A percentile compares a stretch with the other conserved stretches of the same genome.
These are phyloP conservation scores for Megalops cyprinoides DNA, from an alignment of 2,797 vertebrate species.

Conservation along the genomic window DNA sequence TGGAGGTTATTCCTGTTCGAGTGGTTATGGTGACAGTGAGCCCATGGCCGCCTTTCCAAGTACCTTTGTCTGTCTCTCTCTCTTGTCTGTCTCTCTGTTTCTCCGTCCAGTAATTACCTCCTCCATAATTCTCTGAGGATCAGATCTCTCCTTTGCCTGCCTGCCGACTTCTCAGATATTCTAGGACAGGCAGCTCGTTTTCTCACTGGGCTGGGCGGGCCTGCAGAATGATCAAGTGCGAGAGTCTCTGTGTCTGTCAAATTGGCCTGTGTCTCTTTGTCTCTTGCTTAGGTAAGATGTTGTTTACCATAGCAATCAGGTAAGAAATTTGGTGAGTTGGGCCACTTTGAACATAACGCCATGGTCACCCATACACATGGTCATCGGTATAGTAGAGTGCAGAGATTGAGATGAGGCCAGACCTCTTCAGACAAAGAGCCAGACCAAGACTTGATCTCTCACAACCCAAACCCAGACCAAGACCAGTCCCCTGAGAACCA, in stretches of 20 bases:
- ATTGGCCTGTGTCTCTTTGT: slow-evolving; percentile 34
- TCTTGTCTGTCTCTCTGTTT: slow-evolving; percentile 55
- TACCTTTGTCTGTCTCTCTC: slow-evolving; percentile 32
- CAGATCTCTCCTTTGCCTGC: slow-evolving; percentile 51
- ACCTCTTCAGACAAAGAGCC: too few relatives aligned
- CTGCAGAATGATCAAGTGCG: slow-evolving; percentile 54
- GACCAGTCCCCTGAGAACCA: too few relatives aligned
- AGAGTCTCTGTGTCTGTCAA: too few relatives aligned
- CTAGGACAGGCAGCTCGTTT: slow-evolving; percentile 62
- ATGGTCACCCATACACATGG: not conserved
- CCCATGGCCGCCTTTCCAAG: slow-evolving; percentile 57
- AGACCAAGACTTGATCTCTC: too few relatives aligned
- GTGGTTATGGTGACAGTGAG: slow-evolving; percentile 56
- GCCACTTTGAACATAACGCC: too few relatives aligned
- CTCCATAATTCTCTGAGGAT: slow-evolving; percentile 58
- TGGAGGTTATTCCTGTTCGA: slow-evolving; percentile 54
- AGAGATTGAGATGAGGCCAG: too few relatives aligned
- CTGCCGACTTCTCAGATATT: slow-evolving; percentile 71
- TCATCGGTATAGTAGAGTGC: too few relatives aligned
- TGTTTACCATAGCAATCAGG: not conserved
- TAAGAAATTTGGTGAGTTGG: not conserved
- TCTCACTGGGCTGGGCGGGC: slow-evolving; percentile 52
- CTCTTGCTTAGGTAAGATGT: slow-evolving; percentile 23
- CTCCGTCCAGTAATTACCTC: slow-evolving; percentile 70
- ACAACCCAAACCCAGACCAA: too few relatives aligned